These are phyloP conservation scores for Oryzias dopingdopingensis DNA, from an alignment of 2,797 vertebrate genomes.

Conservation along the genomic window DNA sequence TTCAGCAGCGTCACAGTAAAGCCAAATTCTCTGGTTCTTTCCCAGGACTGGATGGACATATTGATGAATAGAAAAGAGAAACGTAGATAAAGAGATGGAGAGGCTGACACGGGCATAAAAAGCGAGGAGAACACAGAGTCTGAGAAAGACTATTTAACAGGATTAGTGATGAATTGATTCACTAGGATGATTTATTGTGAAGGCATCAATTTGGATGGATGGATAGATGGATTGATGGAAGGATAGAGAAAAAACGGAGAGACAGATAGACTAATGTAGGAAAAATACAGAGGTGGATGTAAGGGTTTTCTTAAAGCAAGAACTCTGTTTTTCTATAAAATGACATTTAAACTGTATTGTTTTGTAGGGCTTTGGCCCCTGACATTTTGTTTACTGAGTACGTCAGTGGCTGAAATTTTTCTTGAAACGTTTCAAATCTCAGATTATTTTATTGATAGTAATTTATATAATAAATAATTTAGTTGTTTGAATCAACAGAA, in stretches of 20 bases:
- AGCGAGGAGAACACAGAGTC: conserved; percentile 59
- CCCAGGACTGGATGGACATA: conserved; percentile 24
- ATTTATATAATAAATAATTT: neutral
- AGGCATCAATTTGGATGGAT: conserved; percentile 43
- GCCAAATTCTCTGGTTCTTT: conserved; percentile 12
- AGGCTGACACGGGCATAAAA: conserved; percentile 50
- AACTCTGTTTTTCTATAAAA: neutral
- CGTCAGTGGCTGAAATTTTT: no score
- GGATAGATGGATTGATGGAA: conserved; percentile 30
- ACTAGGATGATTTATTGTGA: conserved; percentile 48
- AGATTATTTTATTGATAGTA: no score
- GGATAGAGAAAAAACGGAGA: neutral
- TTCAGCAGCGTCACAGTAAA: conserved; percentile 2
- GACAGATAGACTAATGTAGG: conserved; percentile 39
- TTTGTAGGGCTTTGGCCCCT: no score
- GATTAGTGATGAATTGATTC: conserved; percentile 54
- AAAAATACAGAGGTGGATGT: conserved; percentile 34
- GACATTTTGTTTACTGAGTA: no score
- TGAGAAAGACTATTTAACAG: conserved; percentile 51
- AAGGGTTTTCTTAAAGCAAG: conserved; percentile 20
- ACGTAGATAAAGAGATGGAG: conserved; percentile 52
- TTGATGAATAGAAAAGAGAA: conserved; percentile 51
- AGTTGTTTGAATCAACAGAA: neutral
- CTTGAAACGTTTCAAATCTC: no score
- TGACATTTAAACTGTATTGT: neutral